Evolutionary conservation across 37 sponge, comb jelly and placozoan species (phyloP), one percentile per base, ranked within the genome.

Genomic region (Geodia barretti): DNA sequence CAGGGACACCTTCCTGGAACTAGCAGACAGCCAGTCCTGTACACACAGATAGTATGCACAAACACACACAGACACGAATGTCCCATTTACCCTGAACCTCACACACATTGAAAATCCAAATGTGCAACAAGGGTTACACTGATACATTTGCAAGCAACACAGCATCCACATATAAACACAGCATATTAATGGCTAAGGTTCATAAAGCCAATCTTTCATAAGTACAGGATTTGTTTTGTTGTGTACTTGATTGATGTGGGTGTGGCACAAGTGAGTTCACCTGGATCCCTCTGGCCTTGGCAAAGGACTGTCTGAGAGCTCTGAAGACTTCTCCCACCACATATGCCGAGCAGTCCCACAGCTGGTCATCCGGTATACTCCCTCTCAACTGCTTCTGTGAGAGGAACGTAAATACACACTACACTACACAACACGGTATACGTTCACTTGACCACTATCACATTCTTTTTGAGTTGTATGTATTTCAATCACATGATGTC

Each of bases 221-320:
- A n/a, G n/a, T n/a, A n/a, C n/a, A n/a, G n/a, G n/a, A n/a, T n/a
- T n/a, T n/a, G n/a, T n/a, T n/a, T n/a, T n/a, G n/a, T n/a, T n/a
- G n/a, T n/a, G n/a, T n/a, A n/a, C n/a, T n/a, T n/a, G n/a, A n/a
- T n/a, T n/a, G n/a, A n/a, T n/a, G n/a, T n/a, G n/a, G n/a, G n/a
- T n/a, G n/a, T n/a, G n/a, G n/a, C n/a, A n/a, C 54, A 7, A 47
- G 14, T 17, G 54, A 14, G 74, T 72, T 35, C 62, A 87, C 94
- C 65, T 97, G 96, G 7, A 98, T 96, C 17, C 81, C 41, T 41
- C 90, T 85, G 23, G 99, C 95, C 63, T 85, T 85, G 5, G 83
- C 39, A 64, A 98, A 98, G 81, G 92, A 87, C 59, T 94, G 77
- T 23, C 75, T 70, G 26, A 98, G 84, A 24, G 81, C 65, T 41